Base-by-base conservation (phyloP, 2,888 invertebrate species). In the Camponotus fellah region DNA sequence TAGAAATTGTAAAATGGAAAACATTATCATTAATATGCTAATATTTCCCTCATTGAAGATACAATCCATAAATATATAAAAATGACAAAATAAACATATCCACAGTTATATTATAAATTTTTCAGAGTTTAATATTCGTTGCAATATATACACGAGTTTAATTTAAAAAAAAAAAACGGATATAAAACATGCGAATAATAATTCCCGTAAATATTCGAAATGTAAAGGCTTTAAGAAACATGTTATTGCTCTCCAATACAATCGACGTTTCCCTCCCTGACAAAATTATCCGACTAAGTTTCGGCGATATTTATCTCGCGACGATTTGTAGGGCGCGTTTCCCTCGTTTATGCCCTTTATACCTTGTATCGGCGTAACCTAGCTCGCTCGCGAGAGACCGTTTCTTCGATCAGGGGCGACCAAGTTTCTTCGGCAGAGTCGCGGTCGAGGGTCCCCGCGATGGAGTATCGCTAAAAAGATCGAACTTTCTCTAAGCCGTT, bases 401-500 rank as follows among this genome's bases (percentile, higher is more conserved):
- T 32, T 65, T n/a, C 10, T 58, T 58, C 56, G 58, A 77, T 34
- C 53, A 49, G 17, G 43, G 49, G 56, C 12, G 77, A 21, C 65
- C 46, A 66, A 82, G 82, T 77, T 77, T 82, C 60, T 26, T 26
- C 53, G 72, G n/a, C 37, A 12, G 37, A 26, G 10, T 64, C 64
- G 53, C 64, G 49, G 72, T 46, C 43, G 46, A 65, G 43, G 34
- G 32, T 66, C 34, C 43, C 60, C 62, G 17, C 32, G 56, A 72
- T 60, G 40, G 34, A n/a, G 34, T 40, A 71, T 43, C 64, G 62
- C 40, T 64, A 64, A 65, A 64, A 80, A 69, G 56, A 72, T 84
- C 60, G 72, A 86, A 86, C 76, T 86, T 86, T 77, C 83, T 58
- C 76, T 60, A 74, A 84, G 76, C 62, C 81, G 62, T 86, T 83